Evolutionary conservation across 2,797 vertebrate genomes (phyloP).

Genomic region (Micrastur ruficollis): DNA sequence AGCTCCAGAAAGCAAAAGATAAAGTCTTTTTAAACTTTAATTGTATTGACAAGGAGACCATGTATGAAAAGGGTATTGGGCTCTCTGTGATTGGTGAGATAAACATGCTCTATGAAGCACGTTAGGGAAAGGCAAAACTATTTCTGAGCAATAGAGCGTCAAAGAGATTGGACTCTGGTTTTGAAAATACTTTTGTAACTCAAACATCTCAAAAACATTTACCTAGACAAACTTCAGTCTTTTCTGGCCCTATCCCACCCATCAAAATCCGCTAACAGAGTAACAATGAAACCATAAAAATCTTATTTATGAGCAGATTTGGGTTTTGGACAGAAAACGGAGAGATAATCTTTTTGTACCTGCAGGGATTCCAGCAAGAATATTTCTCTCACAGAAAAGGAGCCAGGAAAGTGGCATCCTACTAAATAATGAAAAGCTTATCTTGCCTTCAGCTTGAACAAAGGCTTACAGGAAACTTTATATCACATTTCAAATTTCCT

Average conservation of each 20-base stretch:
- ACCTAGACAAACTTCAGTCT: not conserved
- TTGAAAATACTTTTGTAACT: not conserved
- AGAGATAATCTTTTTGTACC: not conserved
- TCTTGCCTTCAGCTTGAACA: constrained; percentile 47
- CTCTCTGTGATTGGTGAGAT: not conserved
- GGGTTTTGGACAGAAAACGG: not conserved
- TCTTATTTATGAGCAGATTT: not conserved
- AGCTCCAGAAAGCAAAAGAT: not conserved
- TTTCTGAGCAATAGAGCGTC: not conserved
- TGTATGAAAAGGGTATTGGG: not conserved
- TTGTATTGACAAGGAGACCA: not conserved
- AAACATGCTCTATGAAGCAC: not conserved
- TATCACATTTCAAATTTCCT: constrained; percentile 33
- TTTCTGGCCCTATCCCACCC: not conserved
- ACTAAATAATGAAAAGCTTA: constrained; percentile 56
- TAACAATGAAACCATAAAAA: not conserved
- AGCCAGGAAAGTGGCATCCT: constrained; percentile 36
- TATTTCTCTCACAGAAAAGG: constrained; percentile 12
- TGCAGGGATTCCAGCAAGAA: constrained; percentile 23
- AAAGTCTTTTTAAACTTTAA: not conserved
- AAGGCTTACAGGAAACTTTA: constrained; percentile 44
- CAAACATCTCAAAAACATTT: not conserved
- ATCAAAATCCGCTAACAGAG: not conserved
- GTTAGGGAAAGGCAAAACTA: not conserved
- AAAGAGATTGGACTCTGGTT: not conserved